Base-by-base conservation (phyloP, 1,140 invertebrate species). In the Conus ventricosus region DNA sequence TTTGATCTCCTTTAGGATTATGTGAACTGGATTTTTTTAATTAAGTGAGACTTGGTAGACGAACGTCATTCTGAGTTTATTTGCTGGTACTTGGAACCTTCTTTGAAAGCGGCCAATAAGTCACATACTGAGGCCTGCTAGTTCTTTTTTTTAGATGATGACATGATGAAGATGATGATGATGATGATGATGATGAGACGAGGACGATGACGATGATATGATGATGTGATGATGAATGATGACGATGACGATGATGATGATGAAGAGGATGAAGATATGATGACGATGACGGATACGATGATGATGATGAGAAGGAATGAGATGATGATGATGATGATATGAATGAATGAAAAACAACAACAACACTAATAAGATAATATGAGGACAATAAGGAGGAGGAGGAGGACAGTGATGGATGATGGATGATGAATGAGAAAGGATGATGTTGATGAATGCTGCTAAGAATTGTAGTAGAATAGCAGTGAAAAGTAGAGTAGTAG, bases 211-310 rank as follows among this genome's bases (percentile, higher is more conserved):
- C n/a, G 67, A 71, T 71, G 67, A 71, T 71, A 71, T 71, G 67
- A 71, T 71, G 67, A 71, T 71, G 67, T 71, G 67, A 71, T 71
- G 67, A 71, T 71, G 67, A n/a, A 71, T 71, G 67, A 71, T 71
- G 67, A 71, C n/a, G 67, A 71, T 71, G 67, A 71, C n/a, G 67
- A 71, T 71, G 67, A 71, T 71, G 67, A 71, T 71, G 67, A 71
- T 71, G 67, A 71, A 17, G 67, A 71, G 15, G 67, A 71, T 71
- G 67, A 71, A 17, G 67, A 71, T 71, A 71, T n/a, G 67, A 71
- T 71, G 67, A 71, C n/a, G 67, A 71, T 71, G 67, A 71, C 67
- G n/a, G 67, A 71, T 71, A 71, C 67, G n/a, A 71, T 71, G 67
- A 71, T 71, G 67, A 71, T 71, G 67, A 71, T 71, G 67, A 71